Evolutionary conservation across 2,113 vertebrate species (phyloP), one percentile per base, ranked within the genome.

Genomic region (Muscicapa adusta): DNA sequence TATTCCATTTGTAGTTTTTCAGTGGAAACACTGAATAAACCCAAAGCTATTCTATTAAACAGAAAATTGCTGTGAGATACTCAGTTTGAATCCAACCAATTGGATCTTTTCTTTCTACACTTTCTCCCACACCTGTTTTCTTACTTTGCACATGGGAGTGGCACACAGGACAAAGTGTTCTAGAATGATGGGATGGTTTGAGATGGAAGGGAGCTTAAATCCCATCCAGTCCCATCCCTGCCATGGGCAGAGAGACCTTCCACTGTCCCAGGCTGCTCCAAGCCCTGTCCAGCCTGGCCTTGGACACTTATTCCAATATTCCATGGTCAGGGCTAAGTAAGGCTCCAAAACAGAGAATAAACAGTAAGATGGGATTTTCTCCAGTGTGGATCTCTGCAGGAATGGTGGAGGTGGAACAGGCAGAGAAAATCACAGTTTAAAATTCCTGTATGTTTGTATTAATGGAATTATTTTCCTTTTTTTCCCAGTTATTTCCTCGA

Each of bases 401-500:
- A 76, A 24, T 29, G 31, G 53, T 6, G 4, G 79, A 76, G 14
- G 28, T 50, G 54, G 50, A 79, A 33, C 54, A 70, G 23, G 50
- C 33, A 68, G 38, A 36, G 63, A 6, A 56, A 51, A 56, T 17
- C 34, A 18, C 0, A 3, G 9, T 2, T 62, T 5, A 82, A 50
- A 34, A 29, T 65, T 50, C n/a, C 51, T 45, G 7, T 10, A 0
- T 31, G 26, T 43, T 76, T 65, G 12, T 88, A 2, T 61, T 75
- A 29, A 79, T 60, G 25, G 20, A 51, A 68, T 19, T 61, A 0
- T 70, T 80, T 85, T 53, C 60, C 60, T 63, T 92, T 93, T 91
- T 74, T 74, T 1, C 14, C 68, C 68, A 99, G 99, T 97, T 99
- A 71, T 99, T 99, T 94, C 99, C 99, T 16, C 97, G 99, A 33